Conservation (phyloP, 2,888 invertebrate genomes). For the Glyphotaelius pellucidus region DNA sequence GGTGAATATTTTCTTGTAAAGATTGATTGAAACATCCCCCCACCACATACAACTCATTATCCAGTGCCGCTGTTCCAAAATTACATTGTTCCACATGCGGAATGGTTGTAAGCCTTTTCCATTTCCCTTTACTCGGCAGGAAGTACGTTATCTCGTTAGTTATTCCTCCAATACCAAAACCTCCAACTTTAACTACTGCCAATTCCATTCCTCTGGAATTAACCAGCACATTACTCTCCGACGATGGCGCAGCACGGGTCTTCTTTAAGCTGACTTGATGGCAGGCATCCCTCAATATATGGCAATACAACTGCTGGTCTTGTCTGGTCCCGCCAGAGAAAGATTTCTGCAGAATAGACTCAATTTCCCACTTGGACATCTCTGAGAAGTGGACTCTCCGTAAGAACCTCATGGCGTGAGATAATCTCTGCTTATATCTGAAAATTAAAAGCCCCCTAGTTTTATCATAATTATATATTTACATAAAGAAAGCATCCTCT, state of each 20-base stretch:
- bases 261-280: slow-evolving; percentile 67
- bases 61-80: slow-evolving; percentile 82
- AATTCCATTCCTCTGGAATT: slow-evolving; percentile 84
- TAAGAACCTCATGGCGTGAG: slow-evolving; percentile 73
- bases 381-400: slow-evolving; percentile 74
- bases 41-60: slow-evolving; percentile 83
- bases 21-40: slow-evolving; percentile 85
- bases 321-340: slow-evolving; percentile 67
- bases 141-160: slow-evolving; percentile 84
- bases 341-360: slow-evolving; percentile 68
- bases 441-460: slow-evolving; percentile 61
- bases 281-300: slow-evolving; percentile 71
- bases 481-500: not conserved
- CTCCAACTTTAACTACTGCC: slow-evolving; percentile 83
- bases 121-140: slow-evolving; percentile 78
- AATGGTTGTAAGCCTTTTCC: slow-evolving; percentile 82
- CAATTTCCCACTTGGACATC: slow-evolving; percentile 71
- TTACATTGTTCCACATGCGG: slow-evolving; percentile 87
- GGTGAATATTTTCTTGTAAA: slow-evolving; percentile 83
- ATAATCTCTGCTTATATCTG: slow-evolving; percentile 70
- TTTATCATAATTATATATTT: not conserved
- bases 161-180: slow-evolving; percentile 82
- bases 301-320: slow-evolving; percentile 70
- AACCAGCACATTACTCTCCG: slow-evolving; percentile 70
- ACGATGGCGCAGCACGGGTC: slow-evolving; percentile 41